Conservation (phyloP, 2,888 invertebrate species). For the Meloe dianella region DNA sequence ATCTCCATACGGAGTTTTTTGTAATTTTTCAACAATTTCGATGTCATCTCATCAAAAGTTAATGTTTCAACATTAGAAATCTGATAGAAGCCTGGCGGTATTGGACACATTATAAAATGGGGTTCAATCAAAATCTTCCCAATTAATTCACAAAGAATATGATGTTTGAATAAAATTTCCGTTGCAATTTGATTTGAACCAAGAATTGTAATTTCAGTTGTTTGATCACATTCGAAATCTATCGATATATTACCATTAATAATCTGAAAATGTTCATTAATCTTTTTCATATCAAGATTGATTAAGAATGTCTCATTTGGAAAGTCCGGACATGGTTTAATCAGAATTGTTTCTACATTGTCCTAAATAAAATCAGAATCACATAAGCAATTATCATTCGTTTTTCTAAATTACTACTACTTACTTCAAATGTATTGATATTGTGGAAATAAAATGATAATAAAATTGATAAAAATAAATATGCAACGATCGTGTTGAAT, state of each 20-base stretch:
- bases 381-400: constrained; percentile 2
- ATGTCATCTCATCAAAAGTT: neutral
- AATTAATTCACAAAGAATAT: neutral
- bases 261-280: constrained; percentile 6
- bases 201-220: constrained; percentile 11
- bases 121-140: neutral
- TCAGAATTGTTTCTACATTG: constrained; percentile 18
- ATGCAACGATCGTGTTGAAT: constrained; percentile 16
- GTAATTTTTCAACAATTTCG: neutral
- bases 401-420: constrained; percentile 5
- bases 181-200: neutral
- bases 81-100: constrained; percentile 12
- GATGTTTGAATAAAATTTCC: neutral
- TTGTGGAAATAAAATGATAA: constrained; percentile 21
- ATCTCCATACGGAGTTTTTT: constrained; percentile 22
- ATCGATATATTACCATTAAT: constrained; percentile 17
- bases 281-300: constrained; percentile 16
- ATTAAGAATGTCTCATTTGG: constrained; percentile 19
- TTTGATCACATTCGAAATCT: constrained; percentile 16
- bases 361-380: constrained; percentile 17
- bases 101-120: constrained; percentile 5
- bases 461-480: constrained; percentile 20
- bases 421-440: constrained; percentile 13
- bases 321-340: constrained; percentile 17
- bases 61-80: neutral